Base-by-base conservation (phyloP, 2,888 invertebrate genomes). In the Unio pictorum region DNA sequence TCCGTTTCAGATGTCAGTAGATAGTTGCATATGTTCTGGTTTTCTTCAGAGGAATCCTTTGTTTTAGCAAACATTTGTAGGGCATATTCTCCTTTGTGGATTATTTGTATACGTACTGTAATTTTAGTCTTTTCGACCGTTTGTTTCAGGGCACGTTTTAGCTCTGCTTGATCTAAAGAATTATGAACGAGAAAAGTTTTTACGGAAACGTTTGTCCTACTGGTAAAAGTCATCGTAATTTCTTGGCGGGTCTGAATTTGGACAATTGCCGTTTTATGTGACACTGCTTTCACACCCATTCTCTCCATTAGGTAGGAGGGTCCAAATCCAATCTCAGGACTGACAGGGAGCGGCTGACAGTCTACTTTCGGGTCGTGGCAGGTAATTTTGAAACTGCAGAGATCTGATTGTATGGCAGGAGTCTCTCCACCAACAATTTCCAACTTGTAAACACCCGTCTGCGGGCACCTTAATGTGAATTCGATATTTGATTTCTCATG, bases 261-360 rank as follows among this genome's bases (percentile, higher is more conserved):
- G 11, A 81, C 76, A 0, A 76, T 28, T 18, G 74, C 79, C 15
- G 68, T 60, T 55, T 67, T 64, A 26, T 81, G 81, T 0, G 77
- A 73, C 26, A 62, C 71, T 0, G 75, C 67, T 5, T 67, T 73
- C 8, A 80, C 15, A 5, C 81, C 81, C 4, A 72, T 71, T 17
- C 64, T 23, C 34, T 70, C 75, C 0, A 76, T 76, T 55, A 67
- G 73, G 23, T 60, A 23, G 28, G 63, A 74, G 7, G 81, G 81
- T 4, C 81, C 81, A 58, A 72, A 81, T 0, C 81, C 81, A 26
- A 77, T 61, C 3, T 73, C 79, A 0, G 80, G 76, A 62, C 75
- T 76, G 3, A 75, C 61, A 5, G 80, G 80, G 20, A 72, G 66
- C 11, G 78, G 77, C 34, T 75, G 68, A 60, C 75, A 75, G 23